Evolutionary conservation across 2,888 invertebrate species (phyloP).

Genomic region (Lycophotia porphyrea): DNA sequence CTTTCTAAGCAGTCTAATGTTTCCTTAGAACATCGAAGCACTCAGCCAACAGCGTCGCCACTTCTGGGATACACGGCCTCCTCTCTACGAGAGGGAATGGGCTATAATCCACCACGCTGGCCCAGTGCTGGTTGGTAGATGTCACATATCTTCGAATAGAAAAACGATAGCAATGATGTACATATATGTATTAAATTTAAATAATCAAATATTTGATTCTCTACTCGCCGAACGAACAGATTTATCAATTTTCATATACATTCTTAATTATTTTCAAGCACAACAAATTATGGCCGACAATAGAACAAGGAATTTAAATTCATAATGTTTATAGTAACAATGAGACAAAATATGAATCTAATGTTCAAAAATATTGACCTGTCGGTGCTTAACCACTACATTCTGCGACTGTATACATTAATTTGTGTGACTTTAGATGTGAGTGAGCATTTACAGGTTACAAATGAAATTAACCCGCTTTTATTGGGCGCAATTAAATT

Average conservation of each 20-base stretch:
- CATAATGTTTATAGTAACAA: not conserved
- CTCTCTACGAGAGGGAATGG: too few relatives aligned
- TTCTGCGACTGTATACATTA: not conserved
- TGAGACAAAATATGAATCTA: not conserved
- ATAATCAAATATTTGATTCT: too few relatives aligned
- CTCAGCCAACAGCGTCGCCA: too few relatives aligned
- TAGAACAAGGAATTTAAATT: not conserved
- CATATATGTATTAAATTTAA: too few relatives aligned
- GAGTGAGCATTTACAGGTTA: not conserved
- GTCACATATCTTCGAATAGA: too few relatives aligned
- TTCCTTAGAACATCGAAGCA: not conserved
- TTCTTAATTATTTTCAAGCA: too few relatives aligned
- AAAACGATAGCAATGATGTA: too few relatives aligned
- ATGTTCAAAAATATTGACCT: not conserved
- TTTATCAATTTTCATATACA: not conserved
- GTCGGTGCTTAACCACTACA: not conserved
- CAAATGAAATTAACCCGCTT: conserved; percentile 23
- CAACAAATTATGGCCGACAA: too few relatives aligned
- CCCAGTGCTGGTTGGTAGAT: too few relatives aligned
- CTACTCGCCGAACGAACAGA: not conserved
- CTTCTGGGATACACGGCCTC: too few relatives aligned
- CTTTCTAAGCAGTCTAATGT: not conserved
- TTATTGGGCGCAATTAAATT: conserved; percentile 24
- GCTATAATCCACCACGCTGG: too few relatives aligned
- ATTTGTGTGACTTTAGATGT: not conserved